Base-by-base conservation (phyloP, 1,140 invertebrate species). In the Cotesia glomerata region DNA sequence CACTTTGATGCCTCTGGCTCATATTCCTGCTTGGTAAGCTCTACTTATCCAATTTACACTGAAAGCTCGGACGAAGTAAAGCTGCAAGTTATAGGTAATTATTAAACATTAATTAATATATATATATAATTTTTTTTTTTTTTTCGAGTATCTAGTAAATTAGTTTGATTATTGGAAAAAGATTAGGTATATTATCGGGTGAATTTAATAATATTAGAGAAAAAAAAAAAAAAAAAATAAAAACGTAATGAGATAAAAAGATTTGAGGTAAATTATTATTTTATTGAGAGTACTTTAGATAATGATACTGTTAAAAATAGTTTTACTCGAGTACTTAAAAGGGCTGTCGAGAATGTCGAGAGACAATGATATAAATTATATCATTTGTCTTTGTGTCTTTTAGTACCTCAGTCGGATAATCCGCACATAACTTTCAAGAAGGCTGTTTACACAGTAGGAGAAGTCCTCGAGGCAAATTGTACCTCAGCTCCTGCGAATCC, bases 11-110 rank as follows among this genome's bases (percentile, higher is more conserved):
- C 93, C 56, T 90, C 91, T 35, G 93, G 92, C 69, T 86, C 86
- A 71, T 95, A 94, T 84, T 91, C 90, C 39, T 95, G 93, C 80
- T 91, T 92, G 78, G 93, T 94, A 13, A 92, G 93, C 49, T 91
- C 91, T 77, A 90, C 91, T 79, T 91, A 91, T 64, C 93, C 93
- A 69, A 93, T 94, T 79, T 95, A 91, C 82, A 93, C 91, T 52
- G 92, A 93, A 82, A 89, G 91, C 75, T 94, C 93, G 7, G 88
- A 89, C 54, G 88, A 89, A 74, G 91, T 91, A 77, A 89, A 92
- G 76, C 89, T 95, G 70, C 91, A 91, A 76, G 92, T 95, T 72
- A 93, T 94, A 88, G 90, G 93, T 94, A 63, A 67, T 63, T 49
- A 36, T 16, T 9, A 56, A 45, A 11, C 32, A 54, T 32, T n/a